Conservation (phyloP, 2,888 invertebrate species). For the Petrolisthes manimaculis region DNA sequence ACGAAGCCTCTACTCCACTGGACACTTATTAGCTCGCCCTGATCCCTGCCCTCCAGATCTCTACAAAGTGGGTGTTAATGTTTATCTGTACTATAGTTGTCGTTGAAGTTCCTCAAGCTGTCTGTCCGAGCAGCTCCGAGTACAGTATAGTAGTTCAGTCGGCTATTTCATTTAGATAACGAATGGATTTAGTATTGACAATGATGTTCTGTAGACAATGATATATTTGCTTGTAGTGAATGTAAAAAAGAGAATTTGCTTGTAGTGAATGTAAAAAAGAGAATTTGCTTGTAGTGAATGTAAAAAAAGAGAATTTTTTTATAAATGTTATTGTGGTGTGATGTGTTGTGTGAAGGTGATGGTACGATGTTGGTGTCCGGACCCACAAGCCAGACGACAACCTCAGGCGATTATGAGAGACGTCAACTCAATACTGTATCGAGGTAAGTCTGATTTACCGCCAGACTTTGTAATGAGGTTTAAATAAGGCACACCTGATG, state of each 20-base stretch:
- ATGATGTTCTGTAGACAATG: too few species aligned
- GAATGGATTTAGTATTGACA: too few species aligned
- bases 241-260: neutral
- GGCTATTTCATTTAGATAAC: too few species aligned
- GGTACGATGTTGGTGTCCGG: slow-evolving; percentile 67
- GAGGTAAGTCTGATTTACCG: slow-evolving; percentile 71
- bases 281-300: neutral
- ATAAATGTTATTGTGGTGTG: neutral
- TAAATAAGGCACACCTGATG: too few species aligned
- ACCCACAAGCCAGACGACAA: slow-evolving; percentile 73
- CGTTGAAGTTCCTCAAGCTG: too few species aligned
- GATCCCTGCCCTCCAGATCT: slow-evolving; percentile 54
- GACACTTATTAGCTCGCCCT: slow-evolving; percentile 50
- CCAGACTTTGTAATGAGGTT: too few species aligned
- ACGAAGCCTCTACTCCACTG: slow-evolving; percentile 50
- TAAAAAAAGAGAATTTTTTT: neutral
- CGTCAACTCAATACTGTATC: slow-evolving; percentile 83
- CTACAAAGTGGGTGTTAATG: slow-evolving; percentile 47
- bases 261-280: neutral
- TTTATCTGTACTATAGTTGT: too few species aligned
- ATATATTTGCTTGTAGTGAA: too few species aligned
- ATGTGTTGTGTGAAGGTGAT: slow-evolving; percentile 58
- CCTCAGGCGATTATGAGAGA: slow-evolving; percentile 89
- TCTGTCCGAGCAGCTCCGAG: too few species aligned
- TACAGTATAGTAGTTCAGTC: too few species aligned